Evolutionary conservation across 2,888 invertebrate species (phyloP).

Genomic region (Anoncus sp.): DNA sequence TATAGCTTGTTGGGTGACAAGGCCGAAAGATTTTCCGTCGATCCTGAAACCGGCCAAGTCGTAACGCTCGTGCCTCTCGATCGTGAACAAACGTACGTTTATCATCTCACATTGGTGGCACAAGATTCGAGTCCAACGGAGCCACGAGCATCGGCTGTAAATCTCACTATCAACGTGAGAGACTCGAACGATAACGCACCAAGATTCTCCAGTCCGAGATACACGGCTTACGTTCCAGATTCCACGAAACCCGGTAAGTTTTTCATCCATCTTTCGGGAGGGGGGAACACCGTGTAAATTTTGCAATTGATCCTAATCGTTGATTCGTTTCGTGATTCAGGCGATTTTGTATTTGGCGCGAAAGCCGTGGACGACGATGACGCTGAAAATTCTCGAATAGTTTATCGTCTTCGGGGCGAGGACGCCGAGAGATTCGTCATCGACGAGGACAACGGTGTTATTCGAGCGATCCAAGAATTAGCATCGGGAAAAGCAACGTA

Average conservation of each 20-base stretch:
- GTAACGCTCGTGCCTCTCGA: conserved; percentile 90
- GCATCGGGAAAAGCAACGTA: conserved; percentile 86
- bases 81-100: conserved; percentile 90
- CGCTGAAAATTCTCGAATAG: conserved; percentile 91
- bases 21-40: conserved; percentile 91
- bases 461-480: conserved; percentile 91
- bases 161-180: conserved; percentile 90
- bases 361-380: conserved; percentile 94
- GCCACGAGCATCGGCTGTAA: conserved; percentile 92
- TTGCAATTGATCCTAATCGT: too few relatives aligned
- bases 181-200: conserved; percentile 96
- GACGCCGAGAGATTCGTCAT: conserved; percentile 92
- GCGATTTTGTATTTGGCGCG: conserved; percentile 95
- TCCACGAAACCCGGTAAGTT: conserved; percentile 88
- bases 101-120: conserved; percentile 93
- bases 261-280: neutral
- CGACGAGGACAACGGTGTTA: conserved; percentile 93
- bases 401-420: conserved; percentile 91
- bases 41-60: conserved; percentile 92
- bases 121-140: conserved; percentile 95
- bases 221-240: conserved; percentile 93
- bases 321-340: too few relatives aligned
- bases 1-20: conserved; percentile 93
- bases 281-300: neutral
- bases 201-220: conserved; percentile 89